Evolutionary conservation across 1,140 invertebrate species (phyloP), one percentile per base, ranked within the genome.

Genomic region (Homalodisca vitripennis): DNA sequence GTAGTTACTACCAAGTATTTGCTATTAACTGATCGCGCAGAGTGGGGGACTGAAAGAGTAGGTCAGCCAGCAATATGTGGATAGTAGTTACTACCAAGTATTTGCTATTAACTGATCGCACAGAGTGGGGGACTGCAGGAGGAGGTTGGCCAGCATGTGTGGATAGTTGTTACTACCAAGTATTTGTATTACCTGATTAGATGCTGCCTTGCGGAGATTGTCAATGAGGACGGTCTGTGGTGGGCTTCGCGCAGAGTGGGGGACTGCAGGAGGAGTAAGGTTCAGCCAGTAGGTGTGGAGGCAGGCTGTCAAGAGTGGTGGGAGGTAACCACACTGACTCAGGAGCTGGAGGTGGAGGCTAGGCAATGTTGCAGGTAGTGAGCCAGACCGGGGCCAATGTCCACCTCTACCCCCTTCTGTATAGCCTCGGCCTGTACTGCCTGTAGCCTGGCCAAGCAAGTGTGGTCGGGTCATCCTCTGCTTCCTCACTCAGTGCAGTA

Each of bases 401-500:
- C 63, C 41, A 66, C 32, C 55, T 60, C 55, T 2, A 60, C 26
- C 3, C 55, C 55, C n/a, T 60, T 60, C 68, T 73, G 64, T 67
- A 73, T 73, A 31, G 68, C 72, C 27, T 73, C 70, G 24, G 77
- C 75, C 68, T 81, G 77, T 29, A 80, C 27, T 67, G 79, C 77
- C 72, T 78, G 79, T n/a, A 80, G 57, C 53, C 75, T 47, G 69
- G 69, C 79, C 20, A 87, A 74, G 2, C n/a, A n/a, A 86, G 81
- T 72, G 85, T 82, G 0, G 78, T 76, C 1, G 83, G 78, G 30
- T 76, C 79, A 1, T 86, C 66, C 13, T 79, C 77, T 0, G 86
- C 85, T 80, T 85, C 85, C 71, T 82, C 31, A 70, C 84, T 73
- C 85, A 89, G 75, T 85, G 88, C 1, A 83, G 83, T 72, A 83